Conservation (phyloP, 1,140 invertebrate genomes). For the Drosophila nigromelanica region DNA sequence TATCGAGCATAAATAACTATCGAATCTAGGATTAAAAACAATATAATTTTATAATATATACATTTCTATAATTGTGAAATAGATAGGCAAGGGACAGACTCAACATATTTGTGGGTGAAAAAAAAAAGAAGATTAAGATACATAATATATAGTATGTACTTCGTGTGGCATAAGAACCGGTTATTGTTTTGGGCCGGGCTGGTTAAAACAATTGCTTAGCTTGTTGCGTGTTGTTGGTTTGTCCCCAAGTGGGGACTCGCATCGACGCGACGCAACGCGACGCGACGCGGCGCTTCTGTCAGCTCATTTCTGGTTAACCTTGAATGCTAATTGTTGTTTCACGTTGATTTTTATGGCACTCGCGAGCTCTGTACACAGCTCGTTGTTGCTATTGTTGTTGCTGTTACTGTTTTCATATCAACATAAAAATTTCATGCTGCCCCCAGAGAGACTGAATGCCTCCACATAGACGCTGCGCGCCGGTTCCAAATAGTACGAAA, state of each 20-base stretch:
- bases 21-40: neutral
- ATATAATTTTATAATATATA: too few relatives aligned
- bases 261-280: neutral
- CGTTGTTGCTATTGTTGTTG: constrained; percentile 19
- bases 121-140: constrained; percentile 1
- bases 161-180: constrained; percentile 43
- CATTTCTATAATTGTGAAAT: too few relatives aligned
- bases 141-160: constrained; percentile 8
- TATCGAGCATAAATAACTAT: too few relatives aligned
- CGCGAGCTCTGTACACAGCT: constrained; percentile 36
- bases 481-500: constrained; percentile 82
- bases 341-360: constrained; percentile 76
- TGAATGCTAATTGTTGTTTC: constrained; percentile 80
- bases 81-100: neutral
- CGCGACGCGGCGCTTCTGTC: constrained; percentile 21
- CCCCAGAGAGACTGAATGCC: constrained; percentile 11
- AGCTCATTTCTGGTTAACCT: constrained; percentile 77
- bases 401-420: constrained; percentile 50
- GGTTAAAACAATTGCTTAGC: constrained; percentile 61
- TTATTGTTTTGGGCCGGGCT: constrained; percentile 30
- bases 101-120: neutral
- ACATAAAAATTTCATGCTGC: constrained; percentile 75
- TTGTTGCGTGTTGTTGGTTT: constrained; percentile 25
- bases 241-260: constrained; percentile 53
- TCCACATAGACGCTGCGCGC: constrained; percentile 50